Conservation (phyloP, 2,888 invertebrate genomes). For the Hypercompe scribonia region DNA sequence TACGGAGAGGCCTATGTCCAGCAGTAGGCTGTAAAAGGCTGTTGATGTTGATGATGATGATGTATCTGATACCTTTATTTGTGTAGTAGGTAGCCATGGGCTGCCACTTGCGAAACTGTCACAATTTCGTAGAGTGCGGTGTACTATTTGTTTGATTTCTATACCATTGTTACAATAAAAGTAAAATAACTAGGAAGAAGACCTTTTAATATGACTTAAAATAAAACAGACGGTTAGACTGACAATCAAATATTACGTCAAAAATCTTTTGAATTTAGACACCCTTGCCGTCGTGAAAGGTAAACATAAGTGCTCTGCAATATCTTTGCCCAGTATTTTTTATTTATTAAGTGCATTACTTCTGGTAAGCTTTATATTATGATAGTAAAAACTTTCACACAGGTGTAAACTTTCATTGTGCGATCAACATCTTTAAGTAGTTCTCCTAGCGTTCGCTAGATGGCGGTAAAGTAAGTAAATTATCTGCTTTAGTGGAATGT, state of each 20-base stretch:
- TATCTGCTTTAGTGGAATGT: not conserved
- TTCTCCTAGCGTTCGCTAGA: not conserved
- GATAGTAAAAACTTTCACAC: not conserved
- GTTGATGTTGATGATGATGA: too few relatives aligned
- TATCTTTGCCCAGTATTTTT: not conserved
- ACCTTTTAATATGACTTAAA: too few relatives aligned
- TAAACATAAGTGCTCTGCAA: not conserved
- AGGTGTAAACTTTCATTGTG: not conserved
- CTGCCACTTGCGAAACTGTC: slow-evolving; percentile 3
- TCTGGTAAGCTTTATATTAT: not conserved
- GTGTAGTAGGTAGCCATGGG: not conserved
- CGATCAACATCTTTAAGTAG: not conserved
- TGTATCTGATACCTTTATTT: slow-evolving; percentile 27
- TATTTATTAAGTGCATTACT: not conserved
- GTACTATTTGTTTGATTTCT: not conserved
- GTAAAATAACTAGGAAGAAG: not conserved
- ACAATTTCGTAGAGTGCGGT: not conserved
- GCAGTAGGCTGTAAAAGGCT: too few relatives aligned
- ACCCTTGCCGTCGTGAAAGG: not conserved
- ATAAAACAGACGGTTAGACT: not conserved
- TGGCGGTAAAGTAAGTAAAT: not conserved
- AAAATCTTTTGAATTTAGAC: too few relatives aligned
- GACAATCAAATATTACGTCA: not conserved
- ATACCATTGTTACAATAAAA: not conserved
- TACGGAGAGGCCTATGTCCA: too few relatives aligned